Conservation (phyloP, 1,140 invertebrate species). For the Saccostrea glomerata region DNA sequence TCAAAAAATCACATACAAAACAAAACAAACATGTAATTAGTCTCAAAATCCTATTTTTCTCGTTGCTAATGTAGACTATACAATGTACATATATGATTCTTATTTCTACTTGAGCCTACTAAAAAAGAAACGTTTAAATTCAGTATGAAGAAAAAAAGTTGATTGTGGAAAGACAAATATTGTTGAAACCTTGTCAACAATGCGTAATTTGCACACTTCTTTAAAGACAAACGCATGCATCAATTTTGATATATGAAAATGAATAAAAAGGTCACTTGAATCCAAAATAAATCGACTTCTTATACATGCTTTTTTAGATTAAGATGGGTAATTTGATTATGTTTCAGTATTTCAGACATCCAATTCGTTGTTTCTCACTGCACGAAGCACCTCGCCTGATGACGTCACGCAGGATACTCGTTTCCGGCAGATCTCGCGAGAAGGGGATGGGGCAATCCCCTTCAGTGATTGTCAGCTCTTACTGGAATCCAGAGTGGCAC, state of each 20-base stretch:
- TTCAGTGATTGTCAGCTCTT: conserved; percentile 26
- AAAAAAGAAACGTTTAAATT: too few species aligned
- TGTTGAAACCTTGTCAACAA: not conserved
- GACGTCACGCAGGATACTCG: not conserved
- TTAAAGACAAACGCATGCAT: too few species aligned
- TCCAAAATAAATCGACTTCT: too few species aligned
- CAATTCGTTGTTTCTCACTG: not conserved
- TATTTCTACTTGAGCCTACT: not conserved
- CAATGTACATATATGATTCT: not conserved
- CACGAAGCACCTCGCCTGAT: not conserved
- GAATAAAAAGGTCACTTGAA: not conserved
- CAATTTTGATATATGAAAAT: not conserved
- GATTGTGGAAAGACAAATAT: not conserved
- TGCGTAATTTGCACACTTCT: too few species aligned
- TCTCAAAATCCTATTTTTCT: not conserved
- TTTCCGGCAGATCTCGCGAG: not conserved
- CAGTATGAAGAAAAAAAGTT: not conserved
- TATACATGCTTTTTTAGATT: too few species aligned
- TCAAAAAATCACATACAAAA: too few species aligned
- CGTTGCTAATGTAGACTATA: not conserved
- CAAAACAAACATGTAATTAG: not conserved
- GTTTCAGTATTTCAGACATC: not conserved
- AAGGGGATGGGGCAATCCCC: not conserved
- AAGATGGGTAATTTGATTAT: not conserved
- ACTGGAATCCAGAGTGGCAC: not conserved